A percentile compares a stretch with the other conserved stretches of the same genome.
phyloP scores from a whole-genome alignment of 1,140 invertebrate genomes.

The Choristoneura fumiferana region DNA sequence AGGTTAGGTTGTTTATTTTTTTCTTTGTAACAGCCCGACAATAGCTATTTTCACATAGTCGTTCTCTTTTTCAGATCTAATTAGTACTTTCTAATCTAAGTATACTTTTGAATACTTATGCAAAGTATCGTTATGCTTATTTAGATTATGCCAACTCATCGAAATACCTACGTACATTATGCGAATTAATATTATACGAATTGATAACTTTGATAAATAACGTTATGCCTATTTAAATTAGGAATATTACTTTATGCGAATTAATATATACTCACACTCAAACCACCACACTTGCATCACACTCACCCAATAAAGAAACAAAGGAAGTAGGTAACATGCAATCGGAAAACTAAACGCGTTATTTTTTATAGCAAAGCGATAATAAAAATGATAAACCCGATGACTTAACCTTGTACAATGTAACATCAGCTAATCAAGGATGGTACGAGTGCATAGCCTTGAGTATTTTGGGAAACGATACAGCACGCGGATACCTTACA shows the following conservation, averaged over 20 bases:
- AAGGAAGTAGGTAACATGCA: too few relatives aligned
- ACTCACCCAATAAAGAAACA: too few relatives aligned
- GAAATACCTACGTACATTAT: too few relatives aligned
- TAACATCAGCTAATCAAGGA: constrained; percentile 91
- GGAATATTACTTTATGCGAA: constrained; percentile 24
- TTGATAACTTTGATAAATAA: neutral
- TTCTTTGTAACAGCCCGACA: too few relatives aligned
- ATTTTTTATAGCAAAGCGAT: constrained; percentile 50
- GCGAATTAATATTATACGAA: neutral
- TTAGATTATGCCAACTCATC: too few relatives aligned
- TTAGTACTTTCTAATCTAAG: too few relatives aligned
- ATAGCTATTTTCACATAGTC: too few relatives aligned
- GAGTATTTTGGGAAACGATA: constrained; percentile 88
- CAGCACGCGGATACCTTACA: constrained; percentile 89
- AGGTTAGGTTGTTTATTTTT: too few relatives aligned
- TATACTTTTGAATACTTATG: too few relatives aligned
- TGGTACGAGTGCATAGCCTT: constrained; percentile 95
- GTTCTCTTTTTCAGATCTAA: too few relatives aligned
- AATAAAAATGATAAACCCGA: constrained; percentile 80
- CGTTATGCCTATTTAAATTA: constrained; percentile 2
- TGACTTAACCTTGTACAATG: constrained; percentile 88
- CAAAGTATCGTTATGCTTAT: too few relatives aligned
- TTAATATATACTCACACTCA: constrained; percentile 19
- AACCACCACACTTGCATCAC: neutral
- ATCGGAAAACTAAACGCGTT: too few relatives aligned